Conservation (phyloP, 2,888 invertebrate genomes). For the Acleris sparsana region DNA sequence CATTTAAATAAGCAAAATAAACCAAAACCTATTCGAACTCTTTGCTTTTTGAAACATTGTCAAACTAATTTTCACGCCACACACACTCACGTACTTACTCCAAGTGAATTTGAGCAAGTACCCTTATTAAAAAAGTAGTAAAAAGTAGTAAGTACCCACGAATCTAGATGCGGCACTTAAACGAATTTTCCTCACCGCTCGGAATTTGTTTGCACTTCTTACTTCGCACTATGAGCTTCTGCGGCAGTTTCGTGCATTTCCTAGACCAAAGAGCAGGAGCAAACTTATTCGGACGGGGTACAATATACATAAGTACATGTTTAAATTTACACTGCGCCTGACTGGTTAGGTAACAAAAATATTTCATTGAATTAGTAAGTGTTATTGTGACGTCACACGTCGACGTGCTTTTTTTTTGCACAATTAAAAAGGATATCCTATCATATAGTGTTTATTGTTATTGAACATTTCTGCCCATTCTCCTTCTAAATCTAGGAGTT, state of each 20-base stretch:
- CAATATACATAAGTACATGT: not conserved
- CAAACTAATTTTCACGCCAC: not conserved
- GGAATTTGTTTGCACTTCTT: conserved; percentile 42
- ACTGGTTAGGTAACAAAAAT: not conserved
- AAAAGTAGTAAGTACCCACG: not conserved
- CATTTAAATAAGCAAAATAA: not conserved
- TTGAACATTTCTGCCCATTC: too few species aligned
- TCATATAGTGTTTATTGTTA: too few species aligned
- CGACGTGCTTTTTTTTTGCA: too few species aligned
- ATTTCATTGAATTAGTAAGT: too few species aligned
- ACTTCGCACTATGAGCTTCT: conserved; percentile 36
- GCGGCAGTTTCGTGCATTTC: conserved; percentile 33
- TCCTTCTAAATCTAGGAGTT: too few species aligned
- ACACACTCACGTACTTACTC: not conserved
- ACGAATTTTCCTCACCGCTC: conserved; percentile 29
- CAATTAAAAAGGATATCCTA: too few species aligned
- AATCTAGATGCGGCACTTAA: conserved; percentile 6
- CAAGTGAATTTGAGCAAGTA: conserved; percentile 1
- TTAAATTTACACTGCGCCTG: not conserved
- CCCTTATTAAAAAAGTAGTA: conserved; percentile 7
- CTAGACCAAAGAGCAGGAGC: not conserved
- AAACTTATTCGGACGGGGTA: not conserved
- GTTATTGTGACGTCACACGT: too few species aligned
- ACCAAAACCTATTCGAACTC: not conserved
- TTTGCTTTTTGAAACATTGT: not conserved